phyloP scores from a whole-genome alignment of 2,888 invertebrate genomes.

The Spatulosminthurus flaviceps region DNA sequence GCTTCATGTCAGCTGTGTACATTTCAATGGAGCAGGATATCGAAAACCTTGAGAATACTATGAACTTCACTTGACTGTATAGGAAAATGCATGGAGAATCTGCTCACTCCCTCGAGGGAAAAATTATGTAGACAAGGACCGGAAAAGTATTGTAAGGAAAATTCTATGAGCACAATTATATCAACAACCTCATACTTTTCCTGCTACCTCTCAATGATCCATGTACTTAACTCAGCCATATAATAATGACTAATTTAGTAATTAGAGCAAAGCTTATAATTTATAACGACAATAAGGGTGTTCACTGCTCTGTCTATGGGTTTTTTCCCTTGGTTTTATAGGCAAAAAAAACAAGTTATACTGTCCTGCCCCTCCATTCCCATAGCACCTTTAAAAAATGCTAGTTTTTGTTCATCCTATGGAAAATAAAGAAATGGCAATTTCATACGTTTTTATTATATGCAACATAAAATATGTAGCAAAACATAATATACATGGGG shows the following conservation, averaged over 20 bases:
- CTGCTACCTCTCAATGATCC: neutral
- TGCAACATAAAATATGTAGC: too few species aligned
- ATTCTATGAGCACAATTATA: neutral
- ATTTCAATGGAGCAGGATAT: too few species aligned
- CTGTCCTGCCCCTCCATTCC: too few species aligned
- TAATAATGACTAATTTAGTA: conserved; percentile 26
- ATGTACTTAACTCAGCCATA: neutral
- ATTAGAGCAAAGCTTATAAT: conserved; percentile 27
- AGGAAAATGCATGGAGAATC: too few species aligned
- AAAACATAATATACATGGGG: neutral
- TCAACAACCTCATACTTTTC: too few species aligned
- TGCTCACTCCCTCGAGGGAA: conserved; percentile 2
- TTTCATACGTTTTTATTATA: too few species aligned
- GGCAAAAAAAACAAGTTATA: neutral
- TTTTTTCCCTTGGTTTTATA: neutral
- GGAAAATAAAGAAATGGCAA: too few species aligned
- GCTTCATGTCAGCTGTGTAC: too few species aligned
- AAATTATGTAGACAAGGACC: neutral
- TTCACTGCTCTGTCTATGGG: neutral
- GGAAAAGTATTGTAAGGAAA: neutral
- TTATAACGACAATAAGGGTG: conserved; percentile 16
- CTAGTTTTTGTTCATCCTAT: too few species aligned
- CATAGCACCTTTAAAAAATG: too few species aligned
- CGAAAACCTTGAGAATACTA: too few species aligned
- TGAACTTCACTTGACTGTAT: too few species aligned